phyloP scores from a whole-genome alignment of 2,888 invertebrate genomes.

The Aporophyla lueneburgensis region DNA sequence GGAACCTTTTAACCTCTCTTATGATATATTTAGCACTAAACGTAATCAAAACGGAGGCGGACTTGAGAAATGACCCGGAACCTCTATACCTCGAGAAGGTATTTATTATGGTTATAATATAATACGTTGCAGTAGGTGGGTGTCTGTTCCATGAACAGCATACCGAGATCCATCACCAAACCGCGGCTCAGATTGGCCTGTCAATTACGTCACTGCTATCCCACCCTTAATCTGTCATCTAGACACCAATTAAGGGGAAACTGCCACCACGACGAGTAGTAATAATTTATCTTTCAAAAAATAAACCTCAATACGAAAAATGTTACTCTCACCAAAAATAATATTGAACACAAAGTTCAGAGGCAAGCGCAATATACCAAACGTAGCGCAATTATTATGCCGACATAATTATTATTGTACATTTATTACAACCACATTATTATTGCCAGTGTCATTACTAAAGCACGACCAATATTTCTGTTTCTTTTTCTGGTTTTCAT shows the following conservation, averaged over 20 bases:
- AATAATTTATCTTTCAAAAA: conserved; percentile 83
- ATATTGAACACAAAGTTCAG: conserved; percentile 58
- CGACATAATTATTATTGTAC: conserved; percentile 34
- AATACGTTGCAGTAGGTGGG: conserved; percentile 20
- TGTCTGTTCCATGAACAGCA: conserved; percentile 46
- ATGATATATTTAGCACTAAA: conserved; percentile 37
- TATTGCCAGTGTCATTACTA: conserved; percentile 38
- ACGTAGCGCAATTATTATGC: conserved; percentile 40
- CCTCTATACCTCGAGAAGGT: conserved; percentile 32
- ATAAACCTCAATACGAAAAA: conserved; percentile 66
- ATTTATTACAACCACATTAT: conserved; percentile 38
- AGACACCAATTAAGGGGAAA: conserved; percentile 88
- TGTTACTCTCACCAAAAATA: conserved; percentile 32
- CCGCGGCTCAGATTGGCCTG: conserved; percentile 86
- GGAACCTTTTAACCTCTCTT: conserved; percentile 10
- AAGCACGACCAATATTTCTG: conserved; percentile 62
- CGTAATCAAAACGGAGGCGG: conserved; percentile 43
- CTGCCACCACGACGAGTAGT: conserved; percentile 80
- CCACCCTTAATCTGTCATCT: conserved; percentile 89
- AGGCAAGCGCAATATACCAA: conserved; percentile 31
- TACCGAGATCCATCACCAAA: conserved; percentile 80
- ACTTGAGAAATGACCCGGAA: conserved; percentile 45
- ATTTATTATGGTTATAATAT: conserved; percentile 47
- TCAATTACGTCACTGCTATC: conserved; percentile 88
- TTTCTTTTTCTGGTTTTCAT: conserved; percentile 63